Conservation (phyloP, 2,888 invertebrate species). For the Lymantria monacha region DNA sequence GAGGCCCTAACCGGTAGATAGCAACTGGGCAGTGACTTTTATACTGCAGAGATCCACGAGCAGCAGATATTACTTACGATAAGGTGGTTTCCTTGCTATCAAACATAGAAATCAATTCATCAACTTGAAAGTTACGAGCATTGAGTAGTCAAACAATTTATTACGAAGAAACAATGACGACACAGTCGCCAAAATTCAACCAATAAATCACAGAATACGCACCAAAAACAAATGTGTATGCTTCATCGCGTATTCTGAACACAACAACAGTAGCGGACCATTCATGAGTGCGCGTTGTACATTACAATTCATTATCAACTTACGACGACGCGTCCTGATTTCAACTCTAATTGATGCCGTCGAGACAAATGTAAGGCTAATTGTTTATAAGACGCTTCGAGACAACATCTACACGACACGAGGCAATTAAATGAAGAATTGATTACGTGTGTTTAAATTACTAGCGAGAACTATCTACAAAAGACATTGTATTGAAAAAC, state of each 20-base stretch:
- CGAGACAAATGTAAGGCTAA: constrained; percentile 34
- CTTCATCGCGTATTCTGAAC: constrained; percentile 31
- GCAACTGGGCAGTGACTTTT: no score
- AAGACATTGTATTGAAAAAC: no score
- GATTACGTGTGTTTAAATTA: not conserved
- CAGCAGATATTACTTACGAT: no score
- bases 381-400: constrained; percentile 27
- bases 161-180: not conserved
- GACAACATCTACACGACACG: not conserved
- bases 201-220: not conserved
- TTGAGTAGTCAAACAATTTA: constrained; percentile 9
- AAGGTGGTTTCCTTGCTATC: no score
- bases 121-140: not conserved
- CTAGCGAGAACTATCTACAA: not conserved
- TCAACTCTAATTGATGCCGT: constrained; percentile 47
- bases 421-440: constrained; percentile 1
- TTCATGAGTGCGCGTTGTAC: constrained; percentile 53
- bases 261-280: constrained; percentile 50
- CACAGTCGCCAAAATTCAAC: not conserved
- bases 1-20: no score
- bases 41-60: no score
- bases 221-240: not conserved
- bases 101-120: not conserved
- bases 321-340: constrained; percentile 46
- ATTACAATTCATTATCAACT: constrained; percentile 57